Conservation (phyloP, 2,113 vertebrate species). For the Scalopus aquaticus region DNA sequence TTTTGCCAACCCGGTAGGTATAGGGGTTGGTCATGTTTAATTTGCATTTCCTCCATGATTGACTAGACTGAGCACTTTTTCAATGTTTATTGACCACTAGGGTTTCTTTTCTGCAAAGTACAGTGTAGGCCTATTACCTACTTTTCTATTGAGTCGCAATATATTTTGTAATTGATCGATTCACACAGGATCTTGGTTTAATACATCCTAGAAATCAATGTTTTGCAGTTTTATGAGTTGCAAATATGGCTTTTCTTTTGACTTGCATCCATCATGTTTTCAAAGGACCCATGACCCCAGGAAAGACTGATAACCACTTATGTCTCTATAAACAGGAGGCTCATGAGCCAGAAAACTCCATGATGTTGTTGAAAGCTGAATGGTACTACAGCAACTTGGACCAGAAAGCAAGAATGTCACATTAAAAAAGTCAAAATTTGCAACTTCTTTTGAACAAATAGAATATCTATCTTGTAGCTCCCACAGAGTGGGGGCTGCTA, state of each 20-base stretch:
- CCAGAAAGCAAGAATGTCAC: not conserved
- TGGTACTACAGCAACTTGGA: not conserved
- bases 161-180: not conserved
- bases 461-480: not conserved
- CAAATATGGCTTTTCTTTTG: not conserved
- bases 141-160: not conserved
- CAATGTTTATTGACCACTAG: not conserved
- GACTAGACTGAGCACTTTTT: not conserved
- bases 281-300: not conserved
- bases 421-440: not conserved
- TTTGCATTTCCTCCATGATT: not conserved
- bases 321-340: not conserved
- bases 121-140: not conserved
- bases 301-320: not conserved
- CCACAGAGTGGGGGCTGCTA: rapidly evolving
- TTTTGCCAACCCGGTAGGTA: not conserved
- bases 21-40: not conserved
- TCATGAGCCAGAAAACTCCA: not conserved
- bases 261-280: not conserved
- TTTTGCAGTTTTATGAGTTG: not conserved
- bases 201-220: conserved; percentile 9
- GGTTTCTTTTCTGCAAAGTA: not conserved
- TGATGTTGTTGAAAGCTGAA: not conserved
- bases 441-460: not conserved
- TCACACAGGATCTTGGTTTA: not conserved